Percentiles rank a stretch among this genome's conserved stretches.
Evolutionary conservation across 2,797 vertebrate genomes (phyloP).

Genomic region (Eptatretus atami): DNA sequence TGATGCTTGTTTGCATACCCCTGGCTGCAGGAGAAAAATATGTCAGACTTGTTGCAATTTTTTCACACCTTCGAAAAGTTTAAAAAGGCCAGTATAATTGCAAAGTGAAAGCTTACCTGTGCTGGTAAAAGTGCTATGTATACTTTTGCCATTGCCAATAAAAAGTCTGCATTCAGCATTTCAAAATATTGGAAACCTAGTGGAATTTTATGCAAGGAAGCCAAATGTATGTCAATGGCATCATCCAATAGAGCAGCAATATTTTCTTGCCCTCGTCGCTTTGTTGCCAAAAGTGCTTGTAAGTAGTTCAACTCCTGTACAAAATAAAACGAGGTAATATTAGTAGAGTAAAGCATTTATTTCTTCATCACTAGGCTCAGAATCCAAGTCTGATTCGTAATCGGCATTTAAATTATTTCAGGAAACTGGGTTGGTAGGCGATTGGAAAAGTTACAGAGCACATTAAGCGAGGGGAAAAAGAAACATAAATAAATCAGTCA

Average conservation of each 20-base stretch:
- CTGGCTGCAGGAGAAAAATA: slow-evolving; percentile 19
- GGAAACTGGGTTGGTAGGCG: too few relatives aligned
- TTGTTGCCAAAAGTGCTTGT: slow-evolving; percentile 41
- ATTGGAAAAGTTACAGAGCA: too few relatives aligned
- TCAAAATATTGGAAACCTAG: slow-evolving; percentile 70
- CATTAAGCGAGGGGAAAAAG: too few relatives aligned
- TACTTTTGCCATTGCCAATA: slow-evolving; percentile 47
- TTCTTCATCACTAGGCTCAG: too few relatives aligned
- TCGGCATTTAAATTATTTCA: too few relatives aligned
- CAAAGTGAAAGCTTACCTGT: slow-evolving; percentile 22
- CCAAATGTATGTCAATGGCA: slow-evolving; percentile 60
- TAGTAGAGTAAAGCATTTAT: too few relatives aligned
- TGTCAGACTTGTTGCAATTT: background rate
- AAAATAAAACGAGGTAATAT: too few relatives aligned
- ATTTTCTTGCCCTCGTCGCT: slow-evolving; percentile 27
- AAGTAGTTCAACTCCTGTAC: slow-evolving; percentile 49
- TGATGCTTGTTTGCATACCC: slow-evolving; percentile 29
- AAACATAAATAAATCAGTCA: too few relatives aligned
- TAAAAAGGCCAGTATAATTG: slow-evolving; percentile 5
- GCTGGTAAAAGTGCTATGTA: slow-evolving; percentile 51
- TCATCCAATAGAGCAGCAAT: slow-evolving; percentile 45
- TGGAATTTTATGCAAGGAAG: slow-evolving; percentile 39
- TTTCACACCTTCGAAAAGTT: background rate
- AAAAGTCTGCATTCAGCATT: slow-evolving; percentile 75
- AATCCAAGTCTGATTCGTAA: too few relatives aligned